Evolutionary conservation across 1,140 invertebrate genomes (phyloP), one percentile per base, ranked within the genome.

Genomic region (Agraylea sexmaculata): DNA sequence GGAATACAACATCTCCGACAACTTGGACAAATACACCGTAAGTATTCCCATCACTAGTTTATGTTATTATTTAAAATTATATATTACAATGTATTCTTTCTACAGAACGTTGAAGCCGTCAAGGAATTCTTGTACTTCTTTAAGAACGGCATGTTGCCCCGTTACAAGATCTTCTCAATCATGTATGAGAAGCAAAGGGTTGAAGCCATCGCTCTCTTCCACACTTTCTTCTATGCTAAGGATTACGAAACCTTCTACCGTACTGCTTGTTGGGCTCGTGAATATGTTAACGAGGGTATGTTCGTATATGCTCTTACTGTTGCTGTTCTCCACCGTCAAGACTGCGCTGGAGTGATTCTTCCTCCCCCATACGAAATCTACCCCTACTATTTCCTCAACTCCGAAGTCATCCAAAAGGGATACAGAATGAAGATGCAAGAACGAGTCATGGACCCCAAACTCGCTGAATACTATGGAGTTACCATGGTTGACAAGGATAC

Each of bases 211-310:
- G 55, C 60, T 2, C 44, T 77, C 0, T 70, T 68, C 51, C 56
- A 64, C 22, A 36, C 70, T 27, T 64, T 74, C 52, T 71, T 64
- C 51, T 66, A 62, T 30, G 68, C 70, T 38, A 69, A 69, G 42
- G 65, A 72, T 40, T 73, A 60, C 45, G 64, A 71, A 4, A 68
- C 61, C 8, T 75, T 75, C 52, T 64, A 53, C 54, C 61, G 64
- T 37, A 68, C 62, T 2, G 68, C 71, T 6, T 44, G 58, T 19
- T 74, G 66, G 62, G 68, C 70, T 6, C 59, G 62, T 18, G 51
- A 45, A 13, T 40, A 69, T 23, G 50, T 71, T 3, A 75, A 75
- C 52, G 62, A 71, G 49, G 66, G 61, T 22, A 59, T 69, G 45
- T 77, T 69, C 46, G 46, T 60, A 11, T 65, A 62, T 18, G 66